Conservation (phyloP, 2,888 invertebrate genomes). For the Sipha maydis region DNA sequence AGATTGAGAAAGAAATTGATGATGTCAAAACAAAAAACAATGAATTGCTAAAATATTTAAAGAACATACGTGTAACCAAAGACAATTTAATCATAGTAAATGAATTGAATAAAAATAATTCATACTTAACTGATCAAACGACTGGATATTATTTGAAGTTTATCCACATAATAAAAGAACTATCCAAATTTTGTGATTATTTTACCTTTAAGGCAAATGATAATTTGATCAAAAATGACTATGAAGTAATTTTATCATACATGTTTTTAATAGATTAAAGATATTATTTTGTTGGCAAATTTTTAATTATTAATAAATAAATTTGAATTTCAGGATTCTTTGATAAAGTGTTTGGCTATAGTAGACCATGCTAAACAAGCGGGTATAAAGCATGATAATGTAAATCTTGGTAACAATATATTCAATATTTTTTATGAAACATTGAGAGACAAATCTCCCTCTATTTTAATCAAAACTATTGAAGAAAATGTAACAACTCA, state of each 20-base stretch:
- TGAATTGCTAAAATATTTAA: neutral
- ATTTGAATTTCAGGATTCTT: conserved; percentile 44
- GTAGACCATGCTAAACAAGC: conserved; percentile 38
- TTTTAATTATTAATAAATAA: neutral
- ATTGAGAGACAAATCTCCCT: conserved; percentile 24
- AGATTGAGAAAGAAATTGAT: conserved; percentile 37
- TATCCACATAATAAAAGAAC: neutral
- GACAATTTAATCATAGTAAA: neutral
- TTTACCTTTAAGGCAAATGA: neutral
- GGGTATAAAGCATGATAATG: neutral
- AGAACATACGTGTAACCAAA: neutral
- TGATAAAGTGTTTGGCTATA: conserved; percentile 27
- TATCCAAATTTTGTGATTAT: neutral
- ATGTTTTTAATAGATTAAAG: too few species aligned
- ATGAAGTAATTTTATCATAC: conserved; percentile 17
- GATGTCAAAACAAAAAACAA: conserved; percentile 6
- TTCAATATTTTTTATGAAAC: conserved; percentile 17
- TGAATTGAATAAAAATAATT: neutral
- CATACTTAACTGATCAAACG: conserved; percentile 30
- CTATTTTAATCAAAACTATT: conserved; percentile 23
- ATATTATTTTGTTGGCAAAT: neutral
- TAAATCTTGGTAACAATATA: conserved; percentile 23
- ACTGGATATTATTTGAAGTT: conserved; percentile 20
- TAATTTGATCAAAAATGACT: conserved; percentile 37
- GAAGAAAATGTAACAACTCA: neutral